Base-by-base conservation (phyloP, 2,888 invertebrate species). In the Sycophila texana region DNA sequence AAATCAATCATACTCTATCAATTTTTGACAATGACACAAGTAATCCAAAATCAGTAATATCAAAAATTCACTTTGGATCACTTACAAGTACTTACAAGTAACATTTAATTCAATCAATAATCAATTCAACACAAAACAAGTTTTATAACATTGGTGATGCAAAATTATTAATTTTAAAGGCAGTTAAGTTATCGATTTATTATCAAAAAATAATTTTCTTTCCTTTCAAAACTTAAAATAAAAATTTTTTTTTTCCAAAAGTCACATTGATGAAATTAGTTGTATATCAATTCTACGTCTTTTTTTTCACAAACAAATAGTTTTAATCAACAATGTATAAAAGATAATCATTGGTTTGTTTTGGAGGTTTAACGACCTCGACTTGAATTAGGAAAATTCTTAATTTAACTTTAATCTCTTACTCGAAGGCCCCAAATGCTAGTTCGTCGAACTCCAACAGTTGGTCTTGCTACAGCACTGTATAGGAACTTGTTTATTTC, bases 341-440 rank as follows among this genome's bases (percentile, higher is more conserved):
- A 66, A 47, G 53, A 65, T 76, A 74, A 70, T 77, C 77, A 82
- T 77, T 77, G 77, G 74, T 77, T 77, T 73, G 20, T 67, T 68
- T 18, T n/a, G 49, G 39, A 76, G 57, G 70, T 65, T 73, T 70
- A 53, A 18, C 55, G 55, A 79, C 73, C 70, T 65, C 65, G 20
- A 73, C 16, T 65, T 71, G 16, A 30, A 51, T 30, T 18, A 30
- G 55, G 13, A 73, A 66, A 72, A 49, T 72, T 72, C 14, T 70
- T 13, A 58, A 22, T 55, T 30, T 14, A 39, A 60, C 13, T 73
- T 86, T 81, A 96, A 92, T 97, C 96, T 88, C 96, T 92, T 5
- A 96, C 96, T 74, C 96, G 91, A 39, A 96, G 91, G 0, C 96
- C 96, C 98, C 98, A 98, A 88, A 98, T 95, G 30, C 96, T 97